Base-by-base conservation (phyloP, 2,888 invertebrate genomes). In the Prenolepis imparis region DNA sequence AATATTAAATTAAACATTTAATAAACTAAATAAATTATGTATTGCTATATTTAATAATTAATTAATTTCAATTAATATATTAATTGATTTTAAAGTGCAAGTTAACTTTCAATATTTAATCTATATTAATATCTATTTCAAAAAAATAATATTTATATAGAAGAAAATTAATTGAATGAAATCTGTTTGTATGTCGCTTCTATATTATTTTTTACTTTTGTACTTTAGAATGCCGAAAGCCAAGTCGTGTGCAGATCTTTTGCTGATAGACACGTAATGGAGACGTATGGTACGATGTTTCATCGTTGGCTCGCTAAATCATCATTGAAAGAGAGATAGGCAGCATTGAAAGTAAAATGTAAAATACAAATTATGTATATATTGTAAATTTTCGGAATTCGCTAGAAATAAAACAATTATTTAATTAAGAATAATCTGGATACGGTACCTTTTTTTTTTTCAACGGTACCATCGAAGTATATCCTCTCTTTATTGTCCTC, bases 181-280 rank as follows among this genome's bases (percentile, higher is more conserved):
- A 63, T 32, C 39, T 32, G 15, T 74, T 32, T 64, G n/a, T 8
- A 48, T 18, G 3, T 57, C 2, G 18, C 2, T 28, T 41, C 28
- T 55, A 55, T 55, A 55, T n/a, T 9, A 55, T 39, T 32, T 24
- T 36, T 75, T 73, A 21, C 24, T 48, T 74, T 80, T 74, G 52
- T 39, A 85, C 96, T 96, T 89, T 96, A 97, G 97, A 94, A 95
- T 96, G 87, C 95, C 96, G 94, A 97, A 97, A 95, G 96, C 97
- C 61, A 97, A 97, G 95, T 97, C 97, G 85, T 97, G 97, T 95
- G 96, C 97, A 93, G 97, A 97, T 95, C 96, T 97, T 90, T 95
- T 96, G 59, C 96, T 96, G 89, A 95, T 96, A 90, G 96, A 96
- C 88, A 95, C 96, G 91, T 96, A 52, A 28, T 28, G 8, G 94